Evolutionary conservation across 2,797 vertebrate species (phyloP).

Genomic region (Rhinoraja longicauda): DNA sequence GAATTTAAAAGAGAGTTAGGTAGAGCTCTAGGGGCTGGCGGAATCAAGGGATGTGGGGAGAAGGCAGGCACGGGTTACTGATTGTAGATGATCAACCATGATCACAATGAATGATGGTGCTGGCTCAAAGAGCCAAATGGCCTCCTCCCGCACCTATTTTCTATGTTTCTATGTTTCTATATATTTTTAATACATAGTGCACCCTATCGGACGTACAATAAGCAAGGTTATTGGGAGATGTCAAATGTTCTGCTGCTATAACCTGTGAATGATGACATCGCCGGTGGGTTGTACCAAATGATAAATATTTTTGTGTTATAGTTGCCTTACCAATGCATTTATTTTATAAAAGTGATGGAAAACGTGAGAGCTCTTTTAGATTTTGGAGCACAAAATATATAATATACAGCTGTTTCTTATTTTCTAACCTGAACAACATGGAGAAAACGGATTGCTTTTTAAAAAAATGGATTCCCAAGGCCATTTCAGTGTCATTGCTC

Average conservation of each 20-base stretch:
- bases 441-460: not conserved
- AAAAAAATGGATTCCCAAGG: not conserved
- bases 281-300: conserved; percentile 8
- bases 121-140: too few species aligned
- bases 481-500: not conserved
- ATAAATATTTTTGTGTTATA: conserved; percentile 18
- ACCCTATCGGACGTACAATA: not conserved
- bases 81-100: too few species aligned
- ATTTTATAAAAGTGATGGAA: not conserved
- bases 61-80: too few species aligned
- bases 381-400: conserved; percentile 29
- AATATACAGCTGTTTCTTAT: not conserved
- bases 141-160: too few species aligned
- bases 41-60: too few species aligned
- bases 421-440: not conserved
- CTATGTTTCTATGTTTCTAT: too few species aligned
- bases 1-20: too few species aligned
- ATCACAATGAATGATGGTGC: too few species aligned
- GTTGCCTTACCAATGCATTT: not conserved
- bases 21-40: too few species aligned
- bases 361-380: not conserved
- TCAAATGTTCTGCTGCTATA: not conserved
- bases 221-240: conserved; percentile 23
- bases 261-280: conserved; percentile 13
- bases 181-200: not conserved